Evolutionary conservation across 2,888 invertebrate genomes (phyloP), one percentile per base, ranked within the genome.

Genomic region (Meteorus cinctellus): DNA sequence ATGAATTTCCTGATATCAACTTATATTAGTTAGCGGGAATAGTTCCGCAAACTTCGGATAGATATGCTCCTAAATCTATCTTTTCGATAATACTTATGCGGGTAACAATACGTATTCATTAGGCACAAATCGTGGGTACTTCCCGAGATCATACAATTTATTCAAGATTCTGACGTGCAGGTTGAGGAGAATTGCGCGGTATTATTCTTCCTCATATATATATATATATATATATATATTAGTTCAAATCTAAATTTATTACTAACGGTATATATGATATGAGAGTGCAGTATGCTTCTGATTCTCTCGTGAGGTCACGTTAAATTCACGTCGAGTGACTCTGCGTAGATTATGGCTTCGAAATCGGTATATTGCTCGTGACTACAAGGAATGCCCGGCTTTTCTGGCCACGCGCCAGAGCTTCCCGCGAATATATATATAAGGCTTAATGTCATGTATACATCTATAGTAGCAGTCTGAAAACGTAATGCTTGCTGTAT

Each of bases 321-420:
- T 31, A 1, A 62, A n/a, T 65, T 19, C 65, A 41, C 24, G n/a
- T 19, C 36, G 19, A 65, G 24, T 65, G 36, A 71, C 29, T 36
- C 27, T 71, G 16, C 63, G 68, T 75, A 66, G 75, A 77, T 76
- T 77, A 79, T 77, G 77, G 76, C 74, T 70, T 72, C 73, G 75
- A 75, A 81, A 78, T 77, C 76, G 65, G 76, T 75, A 12, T 41
- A 75, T 78, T 74, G 78, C 77, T 78, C 72, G 78, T 72, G 80
- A 79, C 77, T 78, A 67, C 29, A 71, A 76, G 78, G 80, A 80
- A 79, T 80, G 78, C 69, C 74, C 75, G 70, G 77, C 67, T 29
- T 70, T 71, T 78, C 77, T 81, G 80, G 78, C 77, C 14, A 34
- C 62, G 74, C 24, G 80, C 81, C 80, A 80, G 77, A 41, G 74